phyloP scores from a whole-genome alignment of 2,888 invertebrate species.

The Drosophila austrosaltans region DNA sequence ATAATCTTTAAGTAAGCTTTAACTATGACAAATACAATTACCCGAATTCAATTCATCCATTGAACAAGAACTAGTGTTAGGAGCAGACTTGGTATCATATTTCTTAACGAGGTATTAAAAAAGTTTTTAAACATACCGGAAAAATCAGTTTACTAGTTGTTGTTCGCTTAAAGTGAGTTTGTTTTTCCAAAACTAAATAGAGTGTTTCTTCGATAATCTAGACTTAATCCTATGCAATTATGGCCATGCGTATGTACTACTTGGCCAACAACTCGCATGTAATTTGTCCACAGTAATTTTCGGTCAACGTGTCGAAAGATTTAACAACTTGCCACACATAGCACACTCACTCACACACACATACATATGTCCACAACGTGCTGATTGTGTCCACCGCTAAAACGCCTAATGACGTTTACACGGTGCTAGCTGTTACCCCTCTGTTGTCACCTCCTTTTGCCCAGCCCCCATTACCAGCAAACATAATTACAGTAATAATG shows the following conservation, averaged over 20 bases:
- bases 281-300: conserved; percentile 58
- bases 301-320: conserved; percentile 55
- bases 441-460: neutral
- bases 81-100: too few species aligned
- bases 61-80: too few species aligned
- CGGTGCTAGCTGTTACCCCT: conserved; percentile 36
- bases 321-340: conserved; percentile 30
- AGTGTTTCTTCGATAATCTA: conserved; percentile 17
- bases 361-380: conserved; percentile 47
- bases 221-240: conserved; percentile 10
- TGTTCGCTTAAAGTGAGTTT: too few species aligned
- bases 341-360: conserved; percentile 19
- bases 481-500: conserved; percentile 77
- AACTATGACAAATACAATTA: too few species aligned
- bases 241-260: neutral
- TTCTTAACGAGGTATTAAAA: neutral
- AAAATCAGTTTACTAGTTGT: conserved; percentile 2
- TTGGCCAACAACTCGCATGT: conserved; percentile 15
- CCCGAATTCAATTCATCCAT: too few species aligned
- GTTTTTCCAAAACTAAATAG: conserved; percentile 16
- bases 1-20: too few species aligned
- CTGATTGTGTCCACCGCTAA: conserved; percentile 48
- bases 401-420: conserved; percentile 78
- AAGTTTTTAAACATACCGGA: neutral
- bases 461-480: conserved; percentile 35